Percentiles rank a stretch among this genome's conserved stretches.
Conservation (phyloP, 2,888 invertebrate genomes). For the Neocrepidodera transversa region DNA sequence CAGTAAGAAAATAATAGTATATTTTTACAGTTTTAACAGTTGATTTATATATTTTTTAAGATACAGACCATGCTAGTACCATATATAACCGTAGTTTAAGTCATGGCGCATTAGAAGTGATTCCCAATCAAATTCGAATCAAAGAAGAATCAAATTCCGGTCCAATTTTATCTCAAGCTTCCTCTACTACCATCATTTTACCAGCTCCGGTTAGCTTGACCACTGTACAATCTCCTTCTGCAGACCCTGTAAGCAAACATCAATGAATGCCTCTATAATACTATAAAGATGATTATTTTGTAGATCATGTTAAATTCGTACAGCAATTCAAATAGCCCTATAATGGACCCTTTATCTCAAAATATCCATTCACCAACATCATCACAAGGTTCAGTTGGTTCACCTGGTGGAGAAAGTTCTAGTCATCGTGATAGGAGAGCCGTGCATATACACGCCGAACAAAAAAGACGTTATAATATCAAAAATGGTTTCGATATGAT, state of each 20-base stretch:
- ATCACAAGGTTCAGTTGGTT: slow-evolving; percentile 62
- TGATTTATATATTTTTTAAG: slow-evolving; percentile 30
- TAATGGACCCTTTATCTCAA: slow-evolving; percentile 57
- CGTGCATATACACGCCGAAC: slow-evolving; percentile 94
- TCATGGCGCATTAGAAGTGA: slow-evolving; percentile 35
- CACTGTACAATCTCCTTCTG: slow-evolving; percentile 55
- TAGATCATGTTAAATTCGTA: slow-evolving; percentile 51
- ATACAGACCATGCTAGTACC: slow-evolving; percentile 37
- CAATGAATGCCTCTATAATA: too few relatives aligned
- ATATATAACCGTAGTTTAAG: slow-evolving; percentile 41
- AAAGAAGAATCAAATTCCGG: slow-evolving; percentile 55
- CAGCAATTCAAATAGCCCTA: slow-evolving; percentile 60
- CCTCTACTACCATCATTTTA: slow-evolving; percentile 59
- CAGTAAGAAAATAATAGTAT: slow-evolving; percentile 15
- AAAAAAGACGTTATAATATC: slow-evolving; percentile 93
- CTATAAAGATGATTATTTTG: slow-evolving; percentile 24
- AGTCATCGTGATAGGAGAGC: slow-evolving; percentile 73
- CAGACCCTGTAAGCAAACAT: slow-evolving; percentile 53
- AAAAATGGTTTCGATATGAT: slow-evolving; percentile 96
- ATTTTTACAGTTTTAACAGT: neutral
- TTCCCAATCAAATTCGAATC: slow-evolving; percentile 42
- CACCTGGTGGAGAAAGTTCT: slow-evolving; percentile 57
- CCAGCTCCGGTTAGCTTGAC: slow-evolving; percentile 61
- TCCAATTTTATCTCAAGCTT: slow-evolving; percentile 63
- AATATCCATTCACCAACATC: slow-evolving; percentile 68